Evolutionary conservation across 64 coral and sea anemone species (phyloP), one percentile per base, ranked within the genome.

Genomic region (Porites australiensis): DNA sequence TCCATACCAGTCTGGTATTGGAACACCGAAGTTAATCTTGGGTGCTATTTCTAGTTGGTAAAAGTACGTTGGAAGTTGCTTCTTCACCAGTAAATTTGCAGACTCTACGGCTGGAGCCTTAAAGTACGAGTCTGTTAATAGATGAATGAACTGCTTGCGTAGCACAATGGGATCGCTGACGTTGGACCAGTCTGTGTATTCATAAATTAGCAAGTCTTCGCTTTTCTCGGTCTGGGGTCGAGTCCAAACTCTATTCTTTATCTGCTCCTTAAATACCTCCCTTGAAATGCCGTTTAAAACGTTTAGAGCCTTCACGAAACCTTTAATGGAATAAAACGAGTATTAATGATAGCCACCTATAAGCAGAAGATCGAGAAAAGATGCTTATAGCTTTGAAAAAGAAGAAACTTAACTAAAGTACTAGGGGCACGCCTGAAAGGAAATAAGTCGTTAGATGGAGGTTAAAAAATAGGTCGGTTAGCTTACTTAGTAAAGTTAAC

Each of bases 151-250:
- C 3, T 90, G 79, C 57, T 91, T 70, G 21, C 95, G 62, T 18
- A 91, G 80, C 8, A 89, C 62, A 60, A 74, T 78, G 20, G 82
- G 86, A 65, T 93, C 83, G 47, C 77, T 67, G 37, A 46, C 58
- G 22, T 96, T 96, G 5, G 63, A 61, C 95, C 95, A 96, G 19
- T 96, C 91, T 5, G 91, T 86, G 47, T 96, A 96, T 21, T 93
- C 46, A 50, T 92, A 90, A 49, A 89, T 79, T 2, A 96, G 83
- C 13, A 88, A 82, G 60, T 93, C 68, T 4, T 74, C 5, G 14
- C 89, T 64, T 72, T 77, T 60, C 0, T 83, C 23, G 79, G 89
- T 75, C 84, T 96, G 95, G 57, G 79, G 57, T n/a, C 82, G 71
- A 2, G 77, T 57, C 95, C 95, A 96, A 48, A 79, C 89, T 69